Conservation (phyloP, 2,888 invertebrate genomes). For the Polydrusus tereticollis region DNA sequence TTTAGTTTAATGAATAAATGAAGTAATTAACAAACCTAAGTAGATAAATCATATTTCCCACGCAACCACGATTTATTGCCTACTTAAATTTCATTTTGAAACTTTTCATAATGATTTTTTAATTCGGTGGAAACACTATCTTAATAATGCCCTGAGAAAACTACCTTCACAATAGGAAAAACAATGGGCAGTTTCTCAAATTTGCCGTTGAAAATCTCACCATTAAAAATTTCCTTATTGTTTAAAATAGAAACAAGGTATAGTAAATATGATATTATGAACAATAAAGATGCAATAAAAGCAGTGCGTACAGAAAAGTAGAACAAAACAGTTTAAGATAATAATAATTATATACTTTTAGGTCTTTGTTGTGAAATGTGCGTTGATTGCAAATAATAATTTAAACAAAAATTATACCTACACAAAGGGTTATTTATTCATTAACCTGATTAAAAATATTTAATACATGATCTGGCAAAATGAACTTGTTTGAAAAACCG, state of each 20-base stretch:
- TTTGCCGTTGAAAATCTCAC: slow-evolving; percentile 2
- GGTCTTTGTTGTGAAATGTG: not conserved
- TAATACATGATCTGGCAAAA: too few relatives aligned
- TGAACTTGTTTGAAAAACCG: too few relatives aligned
- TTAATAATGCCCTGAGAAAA: slow-evolving; percentile 14
- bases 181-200: not conserved
- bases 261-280: not conserved
- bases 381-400: not conserved
- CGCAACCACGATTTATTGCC: slow-evolving; percentile 11
- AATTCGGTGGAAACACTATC: slow-evolving; percentile 21
- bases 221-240: slow-evolving; percentile 12
- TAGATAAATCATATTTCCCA: slow-evolving; percentile 8
- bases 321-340: not conserved
- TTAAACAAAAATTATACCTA: not conserved
- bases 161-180: not conserved
- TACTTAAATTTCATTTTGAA: slow-evolving; percentile 19
- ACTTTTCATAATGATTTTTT: slow-evolving; percentile 22
- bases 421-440: too few relatives aligned
- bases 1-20: not conserved
- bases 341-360: not conserved
- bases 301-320: not conserved
- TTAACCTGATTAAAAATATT: too few relatives aligned
- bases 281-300: not conserved
- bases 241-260: not conserved
- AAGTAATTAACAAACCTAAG: not conserved